These are phyloP conservation scores for Neosilurus hyrtlii DNA, from an alignment of 2,797 vertebrate species.

Conservation along the genomic window DNA sequence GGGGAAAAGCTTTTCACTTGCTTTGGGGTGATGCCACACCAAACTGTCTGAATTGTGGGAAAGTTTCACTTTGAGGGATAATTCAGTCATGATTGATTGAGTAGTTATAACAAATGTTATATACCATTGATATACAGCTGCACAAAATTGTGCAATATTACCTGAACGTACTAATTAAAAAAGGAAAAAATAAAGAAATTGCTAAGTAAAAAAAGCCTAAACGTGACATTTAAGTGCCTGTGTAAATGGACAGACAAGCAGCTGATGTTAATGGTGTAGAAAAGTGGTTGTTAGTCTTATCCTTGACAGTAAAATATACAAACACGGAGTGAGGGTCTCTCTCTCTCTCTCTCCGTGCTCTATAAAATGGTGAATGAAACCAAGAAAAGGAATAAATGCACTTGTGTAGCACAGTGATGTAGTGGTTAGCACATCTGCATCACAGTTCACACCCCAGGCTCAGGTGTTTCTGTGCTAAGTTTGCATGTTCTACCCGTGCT, in stretches of 20 bases:
- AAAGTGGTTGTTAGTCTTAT: conserved; percentile 15
- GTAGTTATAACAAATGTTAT: background rate
- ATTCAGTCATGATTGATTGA: background rate
- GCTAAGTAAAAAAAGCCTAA: background rate
- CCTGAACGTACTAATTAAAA: background rate
- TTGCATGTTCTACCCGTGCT: no score
- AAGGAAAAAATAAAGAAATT: no score
- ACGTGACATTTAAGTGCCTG: background rate
- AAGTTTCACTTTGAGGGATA: background rate
- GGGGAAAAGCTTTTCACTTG: background rate
- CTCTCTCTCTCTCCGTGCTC: background rate
- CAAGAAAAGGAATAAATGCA: background rate
- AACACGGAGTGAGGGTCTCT: background rate
- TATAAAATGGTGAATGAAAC: background rate
- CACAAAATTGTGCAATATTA: background rate
- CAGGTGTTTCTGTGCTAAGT: no score
- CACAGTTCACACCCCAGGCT: no score
- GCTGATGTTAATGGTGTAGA: conserved; percentile 24
- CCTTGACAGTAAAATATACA: background rate
- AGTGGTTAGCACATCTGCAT: no score
- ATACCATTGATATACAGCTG: background rate
- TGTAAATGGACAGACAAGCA: background rate
- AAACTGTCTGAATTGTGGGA: conserved; percentile 5
- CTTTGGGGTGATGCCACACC: background rate
- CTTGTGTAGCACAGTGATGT: no score